Evolutionary conservation across 2,113 vertebrate genomes (phyloP).

Genomic region (Orthonyx spaldingii): DNA sequence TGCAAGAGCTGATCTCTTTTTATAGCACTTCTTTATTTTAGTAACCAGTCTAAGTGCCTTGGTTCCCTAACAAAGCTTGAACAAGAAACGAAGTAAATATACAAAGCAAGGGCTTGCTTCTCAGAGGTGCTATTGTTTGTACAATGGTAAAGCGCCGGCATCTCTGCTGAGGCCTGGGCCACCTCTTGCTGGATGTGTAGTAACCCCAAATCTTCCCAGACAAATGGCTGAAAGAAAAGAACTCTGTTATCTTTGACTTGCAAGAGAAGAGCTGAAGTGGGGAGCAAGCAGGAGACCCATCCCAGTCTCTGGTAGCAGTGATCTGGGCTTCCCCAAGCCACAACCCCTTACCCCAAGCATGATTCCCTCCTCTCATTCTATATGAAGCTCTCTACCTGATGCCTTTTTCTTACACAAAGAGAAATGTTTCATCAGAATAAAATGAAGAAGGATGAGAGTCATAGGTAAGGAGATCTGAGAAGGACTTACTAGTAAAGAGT

Average conservation of each 20-base stretch:
- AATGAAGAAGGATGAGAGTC: not conserved
- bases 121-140: conserved; percentile 60
- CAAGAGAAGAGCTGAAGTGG: not conserved
- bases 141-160: not conserved
- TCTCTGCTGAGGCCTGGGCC: conserved; percentile 6
- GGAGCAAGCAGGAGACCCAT: not conserved
- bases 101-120: conserved; percentile 52
- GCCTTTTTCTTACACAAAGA: not conserved
- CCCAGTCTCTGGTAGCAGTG: not conserved
- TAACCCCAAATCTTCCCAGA: conserved; percentile 51
- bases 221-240: conserved; percentile 49
- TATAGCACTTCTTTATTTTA: conserved; percentile 47
- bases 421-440: not conserved
- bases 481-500: not conserved
- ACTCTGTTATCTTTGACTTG: conserved; percentile 32
- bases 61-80: conserved; percentile 44
- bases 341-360: not conserved
- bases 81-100: conserved; percentile 56
- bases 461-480: not conserved
- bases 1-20: conserved; percentile 46
- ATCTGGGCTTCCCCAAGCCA: not conserved
- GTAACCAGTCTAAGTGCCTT: conserved; percentile 49
- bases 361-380: not conserved
- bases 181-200: conserved; percentile 36
- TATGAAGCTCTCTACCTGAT: not conserved